A percentile compares a stretch with the other conserved stretches of the same genome.
Conservation (phyloP, 2,113 vertebrate genomes). For the Coracopsis vasa region DNA sequence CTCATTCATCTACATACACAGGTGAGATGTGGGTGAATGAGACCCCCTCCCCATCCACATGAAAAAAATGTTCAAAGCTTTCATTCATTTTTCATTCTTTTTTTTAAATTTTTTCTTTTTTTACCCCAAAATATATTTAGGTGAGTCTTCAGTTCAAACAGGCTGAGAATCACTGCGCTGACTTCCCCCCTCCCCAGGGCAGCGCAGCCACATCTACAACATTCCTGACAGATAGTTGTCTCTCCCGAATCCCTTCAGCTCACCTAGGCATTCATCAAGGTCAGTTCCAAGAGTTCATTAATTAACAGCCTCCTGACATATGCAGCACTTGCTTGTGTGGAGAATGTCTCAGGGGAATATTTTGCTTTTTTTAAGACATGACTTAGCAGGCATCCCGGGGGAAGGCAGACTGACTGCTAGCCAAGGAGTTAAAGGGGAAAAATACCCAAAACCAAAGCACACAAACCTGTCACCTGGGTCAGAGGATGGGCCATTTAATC, state of each 20-base stretch:
- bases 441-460: too few relatives aligned
- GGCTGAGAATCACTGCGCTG: neutral
- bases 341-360: neutral
- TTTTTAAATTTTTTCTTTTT: neutral
- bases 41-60: neutral
- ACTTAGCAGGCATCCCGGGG: neutral
- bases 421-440: neutral
- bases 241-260: neutral
- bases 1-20: neutral
- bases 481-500: neutral
- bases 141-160: neutral
- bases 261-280: neutral
- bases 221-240: neutral
- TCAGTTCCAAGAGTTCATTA: neutral
- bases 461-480: neutral
- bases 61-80: neutral
- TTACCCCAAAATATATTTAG: rapidly evolving
- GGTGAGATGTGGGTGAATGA: too few relatives aligned
- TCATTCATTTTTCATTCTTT: neutral
- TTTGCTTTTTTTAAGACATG: neutral
- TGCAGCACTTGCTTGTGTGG: neutral
- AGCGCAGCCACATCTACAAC: neutral
- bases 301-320: neutral
- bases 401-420: neutral
- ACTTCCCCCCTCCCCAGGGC: neutral